phyloP scores from a whole-genome alignment of 2,113 vertebrate species.

The Microtus montanus region DNA sequence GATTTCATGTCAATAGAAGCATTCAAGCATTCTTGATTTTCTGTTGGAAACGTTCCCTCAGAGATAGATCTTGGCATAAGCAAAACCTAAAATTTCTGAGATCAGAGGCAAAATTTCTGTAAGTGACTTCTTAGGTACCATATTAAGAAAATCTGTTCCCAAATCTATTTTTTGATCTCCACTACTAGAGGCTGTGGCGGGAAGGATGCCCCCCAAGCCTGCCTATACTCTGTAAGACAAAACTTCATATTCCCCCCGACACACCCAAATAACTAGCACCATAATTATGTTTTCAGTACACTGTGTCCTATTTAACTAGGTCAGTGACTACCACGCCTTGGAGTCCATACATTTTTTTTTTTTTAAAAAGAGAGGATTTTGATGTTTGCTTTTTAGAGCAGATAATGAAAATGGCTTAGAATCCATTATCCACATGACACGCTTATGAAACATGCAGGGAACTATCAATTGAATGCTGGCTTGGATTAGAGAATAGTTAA shows the following conservation, averaged over 20 bases:
- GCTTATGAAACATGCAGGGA: neutral
- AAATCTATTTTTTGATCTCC: neutral
- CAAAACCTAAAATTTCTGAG: neutral
- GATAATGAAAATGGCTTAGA: slow-evolving; percentile 25
- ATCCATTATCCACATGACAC: neutral
- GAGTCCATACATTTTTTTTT: neutral
- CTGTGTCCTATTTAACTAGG: neutral
- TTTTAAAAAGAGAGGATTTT: neutral
- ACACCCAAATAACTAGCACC: neutral
- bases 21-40: slow-evolving; percentile 23
- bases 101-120: neutral
- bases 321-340: neutral
- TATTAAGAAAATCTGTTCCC: neutral
- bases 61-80: neutral
- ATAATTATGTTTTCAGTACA: neutral
- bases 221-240: neutral
- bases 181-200: neutral
- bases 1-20: neutral
- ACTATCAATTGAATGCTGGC: neutral
- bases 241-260: neutral
- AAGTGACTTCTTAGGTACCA: neutral
- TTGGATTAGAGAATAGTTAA: neutral
- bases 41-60: neutral
- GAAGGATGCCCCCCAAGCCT: neutral
- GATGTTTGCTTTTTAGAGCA: neutral